Conservation (phyloP, 1,140 invertebrate species). For the Drosophila elegans region DNA sequence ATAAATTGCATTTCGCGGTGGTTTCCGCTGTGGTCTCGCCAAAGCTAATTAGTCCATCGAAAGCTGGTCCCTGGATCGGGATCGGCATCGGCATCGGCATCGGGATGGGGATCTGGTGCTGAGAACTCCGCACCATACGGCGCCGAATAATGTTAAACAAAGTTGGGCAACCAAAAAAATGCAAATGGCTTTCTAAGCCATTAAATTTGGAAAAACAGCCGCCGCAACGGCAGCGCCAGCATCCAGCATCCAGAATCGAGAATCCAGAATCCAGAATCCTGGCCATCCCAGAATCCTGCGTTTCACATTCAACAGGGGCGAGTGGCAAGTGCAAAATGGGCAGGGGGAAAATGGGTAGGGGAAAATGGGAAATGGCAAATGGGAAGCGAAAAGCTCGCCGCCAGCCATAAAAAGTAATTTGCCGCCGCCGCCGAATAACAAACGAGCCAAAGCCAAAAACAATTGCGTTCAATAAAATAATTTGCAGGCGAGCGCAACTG, state of each 20-base stretch:
- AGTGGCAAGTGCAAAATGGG: slow-evolving; percentile 18
- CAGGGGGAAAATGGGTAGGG: slow-evolving; percentile 14
- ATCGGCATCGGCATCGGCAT: neutral
- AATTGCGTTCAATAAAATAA: slow-evolving; percentile 84
- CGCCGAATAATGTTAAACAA: slow-evolving; percentile 75
- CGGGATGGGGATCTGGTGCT: neutral
- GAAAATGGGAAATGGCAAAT: slow-evolving; percentile 5
- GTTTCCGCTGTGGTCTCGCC: neutral
- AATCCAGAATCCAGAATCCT: slow-evolving; percentile 7
- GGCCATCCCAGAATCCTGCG: neutral
- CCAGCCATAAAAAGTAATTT: slow-evolving; percentile 82
- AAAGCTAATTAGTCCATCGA: slow-evolving; percentile 33
- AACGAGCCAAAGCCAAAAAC: slow-evolving; percentile 82
- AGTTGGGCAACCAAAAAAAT: slow-evolving; percentile 74
- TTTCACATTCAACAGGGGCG: slow-evolving; percentile 28
- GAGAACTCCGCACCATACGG: slow-evolving; percentile 56
- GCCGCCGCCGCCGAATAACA: slow-evolving; percentile 77
- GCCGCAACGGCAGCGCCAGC: slow-evolving; percentile 46
- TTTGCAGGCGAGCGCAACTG: slow-evolving; percentile 58
- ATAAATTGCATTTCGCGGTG: slow-evolving; percentile 23
- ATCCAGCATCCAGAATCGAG: slow-evolving; percentile 1
- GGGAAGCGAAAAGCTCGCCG: slow-evolving; percentile 15
- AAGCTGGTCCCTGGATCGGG: neutral
- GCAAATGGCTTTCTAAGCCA: slow-evolving; percentile 84
- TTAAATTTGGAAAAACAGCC: slow-evolving; percentile 82